Evolutionary conservation across 2,113 vertebrate species (phyloP), one percentile per base, ranked within the genome.

Genomic region (Chloroceryle aenea): DNA sequence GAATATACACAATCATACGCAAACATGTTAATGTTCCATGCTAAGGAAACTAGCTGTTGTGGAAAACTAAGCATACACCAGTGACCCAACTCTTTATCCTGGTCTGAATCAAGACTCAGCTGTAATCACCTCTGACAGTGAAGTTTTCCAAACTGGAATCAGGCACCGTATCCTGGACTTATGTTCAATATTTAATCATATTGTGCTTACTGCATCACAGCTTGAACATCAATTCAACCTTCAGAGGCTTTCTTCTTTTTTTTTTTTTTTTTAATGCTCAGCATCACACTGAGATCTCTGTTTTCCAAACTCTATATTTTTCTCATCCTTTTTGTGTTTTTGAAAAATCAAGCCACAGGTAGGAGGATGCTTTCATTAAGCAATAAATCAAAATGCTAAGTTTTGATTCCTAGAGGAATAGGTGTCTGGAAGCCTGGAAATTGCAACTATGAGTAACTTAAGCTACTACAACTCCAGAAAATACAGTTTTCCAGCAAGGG

Each of bases 371-470:
- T 76, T 92, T 87, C n/a, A 67, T 79, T 93, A 87, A 69, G 42
- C 36, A 93, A 85, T 64, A 20, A 73, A 91, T 73, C 58, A 62
- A 95, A 93, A 88, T 59, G 43, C 43, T 66, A 91, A 14, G 10
- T 19, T 95, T 80, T 76, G 55, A 50, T 80, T 78, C 79, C 82
- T 59, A 67, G 79, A 71, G 55, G 56, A 91, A 63, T 83, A 91
- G 66, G 42, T 85, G 26, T 9, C 43, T 95, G 68, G 43, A 91
- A 93, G 68, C n/a, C 71, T 90, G 61, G 90, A 90, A 77, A 63
- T 95, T 88, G 68, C 12, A 52, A 72, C 93, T 85, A 94, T 52
- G 55, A 67, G 58, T 86, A 94, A 93, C 63, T 84, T 86, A 78
- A 93, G 36, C 82, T 90, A 77, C 72, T 64, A 84, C 25, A 62